Base-by-base conservation (phyloP, 2,113 vertebrate genomes). In the Trachemys scripta region DNA sequence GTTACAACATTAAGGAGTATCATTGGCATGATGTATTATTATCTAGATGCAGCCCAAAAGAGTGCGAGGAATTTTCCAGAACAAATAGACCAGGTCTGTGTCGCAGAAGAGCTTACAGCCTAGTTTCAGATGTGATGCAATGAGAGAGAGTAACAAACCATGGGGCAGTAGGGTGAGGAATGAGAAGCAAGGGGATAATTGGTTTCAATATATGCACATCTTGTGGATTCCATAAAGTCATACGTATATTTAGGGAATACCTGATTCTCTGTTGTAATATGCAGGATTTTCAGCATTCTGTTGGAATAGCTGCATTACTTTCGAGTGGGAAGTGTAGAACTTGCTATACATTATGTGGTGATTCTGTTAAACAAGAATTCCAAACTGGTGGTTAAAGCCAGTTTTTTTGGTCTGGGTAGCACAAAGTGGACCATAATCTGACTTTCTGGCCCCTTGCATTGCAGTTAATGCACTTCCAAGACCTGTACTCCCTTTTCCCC, bases 91-190 rank as follows among this genome's bases (percentile, higher is more conserved):
- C 10, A 49, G 47, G 47, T 49, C 47, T 49, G 47, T 49, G 47
- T 49, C 47, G 10, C 9, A 49, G 47, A 49, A 49, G 47, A 49
- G 47, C 47, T 49, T 49, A 49, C 59, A 76, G 86, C 29, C 24
- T 86, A 24, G 9, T 56, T 11, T 54, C 88, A 2, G 25, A 62
- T 49, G 10, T 47, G 57, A 56, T 19, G 45, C 35, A 45, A n/a
- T 82, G 42, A 2, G 4, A 92, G 12, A 90, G 94, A 84, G 22
- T 92, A 79, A 86, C 29, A 49, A 49, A 49, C 47, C 92, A 80
- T 2, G 69, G 56, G 35, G 47, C 10, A 49, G 47, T 49, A 49
- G 47, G 47, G 47, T 4, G 82, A 86, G 56, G 38, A 90, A 93
- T 10, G 75, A 92, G 0, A 1, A 85, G 83, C 45, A 13, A 57